Base-by-base conservation (phyloP, 92 coral and sea anemone genomes). In the Porites divaricata region DNA sequence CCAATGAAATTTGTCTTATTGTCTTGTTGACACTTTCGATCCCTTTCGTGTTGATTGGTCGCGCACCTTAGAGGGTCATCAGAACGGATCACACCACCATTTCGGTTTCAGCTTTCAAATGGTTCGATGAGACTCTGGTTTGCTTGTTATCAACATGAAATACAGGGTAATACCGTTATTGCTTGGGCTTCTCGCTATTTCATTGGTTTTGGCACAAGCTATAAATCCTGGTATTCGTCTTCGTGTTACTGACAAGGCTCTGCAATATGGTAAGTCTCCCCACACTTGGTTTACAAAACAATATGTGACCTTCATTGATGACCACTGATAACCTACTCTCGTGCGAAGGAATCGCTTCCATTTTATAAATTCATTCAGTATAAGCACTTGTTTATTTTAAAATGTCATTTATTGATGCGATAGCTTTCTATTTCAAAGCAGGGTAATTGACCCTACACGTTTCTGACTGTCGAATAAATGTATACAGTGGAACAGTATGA, bases 241-340 rank as follows among this genome's bases (percentile, higher is more conserved):
- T 57, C 92, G 98, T 9, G 8, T 95, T 8, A 95, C 95, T n/a
- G 93, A 93, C 85, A 94, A 92, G 41, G 98, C 94, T 58, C 89
- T 95, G 41, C 79, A 83, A 16, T 88, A 93, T 59, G 95, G 98
- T 95, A 70, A 88, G 98, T 76, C 23, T 20, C 20, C 1, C 8
- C 23, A 20, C 58, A 54, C 45, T 8, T 57, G 16, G 28, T 28
- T 28, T 70, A 13, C 28, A 35, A 41, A 59, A 49, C 13, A 19
- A 70, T 14, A 35, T 6, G 6, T 35, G 45, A 35, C 0, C 45
- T 35, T 35, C 45, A 35, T 49, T 12, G 1, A 20, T 19, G 26
- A 63, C 82, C 41, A 22, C 41, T 66, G 12, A 35, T 8, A 66
- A 70, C 16, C 10, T 15, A 15, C 11, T 54, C 13, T 15, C 59